Evolutionary conservation across 2,888 invertebrate genomes (phyloP), one percentile per base, ranked within the genome.

Genomic region (Andrena marginata): DNA sequence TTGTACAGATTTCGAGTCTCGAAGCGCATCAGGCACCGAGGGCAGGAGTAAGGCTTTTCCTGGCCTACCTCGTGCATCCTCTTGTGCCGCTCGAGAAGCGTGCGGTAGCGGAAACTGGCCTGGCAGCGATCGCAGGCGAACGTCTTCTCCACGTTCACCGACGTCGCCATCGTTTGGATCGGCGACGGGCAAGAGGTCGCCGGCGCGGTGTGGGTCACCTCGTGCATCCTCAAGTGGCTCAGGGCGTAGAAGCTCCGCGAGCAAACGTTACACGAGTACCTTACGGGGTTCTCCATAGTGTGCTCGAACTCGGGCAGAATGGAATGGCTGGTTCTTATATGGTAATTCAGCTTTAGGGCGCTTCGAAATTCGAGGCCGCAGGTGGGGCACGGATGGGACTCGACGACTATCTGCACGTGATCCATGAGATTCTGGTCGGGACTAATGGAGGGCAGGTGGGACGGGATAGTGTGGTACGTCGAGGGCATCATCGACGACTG

Each of bases 1-100:
- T 94, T 94, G 83, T 94, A 94, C 56, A 92, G 84, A 65, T 94
- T 94, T 16, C 94, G 87, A 1, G 94, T 94, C 79, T 94, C 94
- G 82, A 94, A 94, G 6, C 94, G 90, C 93, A 94, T 92, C n/a
- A 92, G 84, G 60, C 94, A 94, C 23, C 92, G 92, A 0, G 94
- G 90, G 62, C 94, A 94, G 0, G 94, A 93, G 71, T 93, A 94
- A 0, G 94, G 94, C 68, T 94, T 94, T 56, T 93, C 94, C 70
- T 90, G 90, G 10, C 91, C 91, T 54, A 89, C 87, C 31, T 93
- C 93, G 88, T 94, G 94, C 85, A 93, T 92, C 77, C 91, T 93
- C 74, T 90, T 91, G 86, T 94, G 94, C 35, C 94, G 93, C 72
- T 94, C 94, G 26, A 94, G 89, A 0, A 94, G 89, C 20, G 94